Evolutionary conservation across 2,888 invertebrate species (phyloP).

Genomic region (Anoplius nigerrimus): DNA sequence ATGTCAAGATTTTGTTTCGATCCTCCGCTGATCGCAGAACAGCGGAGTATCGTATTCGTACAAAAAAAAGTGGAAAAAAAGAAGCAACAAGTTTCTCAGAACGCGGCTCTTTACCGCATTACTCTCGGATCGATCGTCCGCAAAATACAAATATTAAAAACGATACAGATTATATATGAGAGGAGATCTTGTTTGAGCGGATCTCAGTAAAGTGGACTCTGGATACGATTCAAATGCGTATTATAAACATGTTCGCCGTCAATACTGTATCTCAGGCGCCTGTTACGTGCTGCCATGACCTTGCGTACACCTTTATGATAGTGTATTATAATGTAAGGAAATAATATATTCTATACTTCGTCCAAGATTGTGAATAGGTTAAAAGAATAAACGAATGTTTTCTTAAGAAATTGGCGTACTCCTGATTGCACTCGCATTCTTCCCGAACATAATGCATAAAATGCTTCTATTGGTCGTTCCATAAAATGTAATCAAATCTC

Average conservation of each 20-base stretch:
- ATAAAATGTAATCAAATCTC: too few relatives aligned
- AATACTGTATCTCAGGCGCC: constrained; percentile 42
- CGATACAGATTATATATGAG: too few relatives aligned
- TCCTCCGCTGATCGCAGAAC: not conserved
- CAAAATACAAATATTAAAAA: too few relatives aligned
- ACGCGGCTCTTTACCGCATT: too few relatives aligned
- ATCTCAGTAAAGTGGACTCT: too few relatives aligned
- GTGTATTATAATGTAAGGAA: constrained; percentile 63
- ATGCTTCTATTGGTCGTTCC: too few relatives aligned
- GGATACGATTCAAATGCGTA: too few relatives aligned
- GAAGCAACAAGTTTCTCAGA: too few relatives aligned
- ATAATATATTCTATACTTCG: constrained; percentile 68
- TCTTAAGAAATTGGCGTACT: constrained; percentile 44
- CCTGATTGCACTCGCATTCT: too few relatives aligned
- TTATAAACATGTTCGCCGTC: constrained; percentile 13
- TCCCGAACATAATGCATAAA: too few relatives aligned
- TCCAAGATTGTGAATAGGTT: constrained; percentile 66
- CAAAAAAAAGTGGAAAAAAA: not conserved
- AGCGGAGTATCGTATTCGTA: not conserved
- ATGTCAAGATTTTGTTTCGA: not conserved
- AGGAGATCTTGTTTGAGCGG: too few relatives aligned
- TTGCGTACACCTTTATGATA: constrained; percentile 42
- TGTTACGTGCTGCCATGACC: constrained; percentile 41
- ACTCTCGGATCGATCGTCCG: too few relatives aligned
- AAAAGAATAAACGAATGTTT: constrained; percentile 66